Evolutionary conservation across 92 coral and sea anemone species (phyloP).

Genomic region (Zoanthus solanderi): DNA sequence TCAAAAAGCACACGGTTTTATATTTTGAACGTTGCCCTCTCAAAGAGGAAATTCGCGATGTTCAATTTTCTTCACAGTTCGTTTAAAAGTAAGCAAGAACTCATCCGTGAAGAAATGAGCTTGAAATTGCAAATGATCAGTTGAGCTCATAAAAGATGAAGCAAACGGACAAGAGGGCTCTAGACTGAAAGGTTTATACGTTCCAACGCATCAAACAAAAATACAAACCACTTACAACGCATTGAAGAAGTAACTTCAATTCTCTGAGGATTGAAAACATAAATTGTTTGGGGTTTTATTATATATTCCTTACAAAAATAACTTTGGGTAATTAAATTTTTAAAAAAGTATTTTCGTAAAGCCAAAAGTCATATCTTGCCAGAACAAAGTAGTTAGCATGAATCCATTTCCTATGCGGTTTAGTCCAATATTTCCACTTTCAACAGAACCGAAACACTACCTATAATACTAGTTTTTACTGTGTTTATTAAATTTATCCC

Average conservation of each 20-base stretch:
- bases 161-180: background rate
- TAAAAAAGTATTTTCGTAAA: background rate
- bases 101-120: slow-evolving; percentile 4
- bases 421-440: slow-evolving; percentile 28
- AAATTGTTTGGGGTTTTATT: background rate
- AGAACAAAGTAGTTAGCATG: slow-evolving; percentile 17
- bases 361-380: slow-evolving; percentile 4
- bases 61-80: slow-evolving; percentile 1
- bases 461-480: background rate
- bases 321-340: background rate
- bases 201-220: slow-evolving; percentile 27
- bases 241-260: background rate
- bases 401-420: slow-evolving; percentile 28
- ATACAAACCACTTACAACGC: background rate
- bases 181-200: background rate
- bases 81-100: slow-evolving; percentile 25
- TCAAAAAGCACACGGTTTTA: background rate
- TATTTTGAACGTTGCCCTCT: slow-evolving; percentile 2
- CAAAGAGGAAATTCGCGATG: slow-evolving; percentile 32
- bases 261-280: background rate
- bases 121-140: background rate
- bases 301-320: background rate
- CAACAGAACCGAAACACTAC: slow-evolving; percentile 26
- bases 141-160: background rate
- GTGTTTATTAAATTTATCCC: slow-evolving; percentile 27